Evolutionary conservation across 2,797 vertebrate species (phyloP).

Genomic region (Uromys caudimaculatus): DNA sequence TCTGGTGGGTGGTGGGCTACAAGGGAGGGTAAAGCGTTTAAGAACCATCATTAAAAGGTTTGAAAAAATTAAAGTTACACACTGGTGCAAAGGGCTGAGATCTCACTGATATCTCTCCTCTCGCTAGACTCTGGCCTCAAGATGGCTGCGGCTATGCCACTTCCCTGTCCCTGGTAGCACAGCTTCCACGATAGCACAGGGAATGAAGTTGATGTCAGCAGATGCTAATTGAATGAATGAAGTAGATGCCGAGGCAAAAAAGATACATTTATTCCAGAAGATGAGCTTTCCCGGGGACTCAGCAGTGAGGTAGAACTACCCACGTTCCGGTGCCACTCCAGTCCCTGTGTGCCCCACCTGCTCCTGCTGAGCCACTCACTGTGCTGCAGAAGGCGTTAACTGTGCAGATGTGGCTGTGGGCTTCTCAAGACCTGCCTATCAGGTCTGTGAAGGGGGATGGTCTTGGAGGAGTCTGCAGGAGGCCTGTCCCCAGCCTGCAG

Average conservation of each 20-base stretch:
- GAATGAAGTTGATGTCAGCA: not conserved
- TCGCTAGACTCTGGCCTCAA: not conserved
- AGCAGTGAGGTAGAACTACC: not conserved
- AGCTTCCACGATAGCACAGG: not conserved
- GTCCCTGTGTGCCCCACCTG: not conserved
- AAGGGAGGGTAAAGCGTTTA: not conserved
- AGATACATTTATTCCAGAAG: not conserved
- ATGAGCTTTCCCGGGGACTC: not conserved
- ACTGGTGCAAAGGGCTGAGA: not conserved
- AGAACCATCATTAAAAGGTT: not conserved
- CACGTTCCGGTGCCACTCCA: not conserved
- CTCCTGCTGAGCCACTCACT: not conserved
- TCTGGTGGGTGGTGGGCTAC: not conserved
- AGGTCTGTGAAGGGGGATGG: not conserved
- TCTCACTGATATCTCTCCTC: not conserved
- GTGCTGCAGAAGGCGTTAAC: not conserved
- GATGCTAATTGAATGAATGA: not conserved
- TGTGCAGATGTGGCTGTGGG: not conserved
- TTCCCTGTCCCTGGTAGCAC: accelerated
- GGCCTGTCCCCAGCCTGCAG: not conserved
- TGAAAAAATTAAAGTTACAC: not conserved
- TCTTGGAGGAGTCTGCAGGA: not conserved
- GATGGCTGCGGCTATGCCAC: not conserved
- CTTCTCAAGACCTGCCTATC: not conserved
- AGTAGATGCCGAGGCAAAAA: not conserved